Base-by-base conservation (phyloP, 2,113 vertebrate genomes). In the Anoura caudifer region DNA sequence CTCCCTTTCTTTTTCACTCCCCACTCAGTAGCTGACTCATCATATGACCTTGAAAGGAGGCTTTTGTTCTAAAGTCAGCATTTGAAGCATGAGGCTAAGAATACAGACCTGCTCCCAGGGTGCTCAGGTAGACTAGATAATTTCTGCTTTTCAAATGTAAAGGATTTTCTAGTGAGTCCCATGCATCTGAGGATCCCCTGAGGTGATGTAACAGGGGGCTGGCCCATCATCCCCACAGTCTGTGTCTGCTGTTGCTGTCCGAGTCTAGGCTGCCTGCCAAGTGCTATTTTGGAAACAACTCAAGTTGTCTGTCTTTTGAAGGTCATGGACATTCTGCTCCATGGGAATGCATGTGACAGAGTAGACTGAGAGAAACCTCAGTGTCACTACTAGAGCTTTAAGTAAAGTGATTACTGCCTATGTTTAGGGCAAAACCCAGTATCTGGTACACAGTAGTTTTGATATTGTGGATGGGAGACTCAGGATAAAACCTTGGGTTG, bases 231-330 rank as follows among this genome's bases (percentile, higher is more conserved):
- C 85, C 91, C 72, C 73, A 97, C 85, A 97, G 96, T 67, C 95
- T 94, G 94, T 96, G 91, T 96, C 81, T 96, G 61, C 91, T 97
- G 93, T 95, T 43, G 88, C 88, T 83, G 88, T 88, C 88, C 4
- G 41, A 92, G 77, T 97, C 97, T 97, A 97, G 97, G 97, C 95
- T 97, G 93, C 67, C 56, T 97, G 97, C 97, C 97, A 98, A 97
- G 89, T 91, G 94, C 95, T 98, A 98, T 98, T 97, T 97, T 95
- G 72, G 97, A 96, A 97, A 84, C 69, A 93, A 67, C 63, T 94
- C 82, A 95, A 93, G 70, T 88, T 5, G 8, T 95, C 94, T 22
- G 24, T 96, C 94, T 92, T 96, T 95, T 98, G 97, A 98, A 97
- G 97, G 97, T 97, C 82, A 1, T 91, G 54, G 81, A 95, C 13